Base-by-base conservation (phyloP, 2,888 invertebrate species). In the Muschampia plurimacula region DNA sequence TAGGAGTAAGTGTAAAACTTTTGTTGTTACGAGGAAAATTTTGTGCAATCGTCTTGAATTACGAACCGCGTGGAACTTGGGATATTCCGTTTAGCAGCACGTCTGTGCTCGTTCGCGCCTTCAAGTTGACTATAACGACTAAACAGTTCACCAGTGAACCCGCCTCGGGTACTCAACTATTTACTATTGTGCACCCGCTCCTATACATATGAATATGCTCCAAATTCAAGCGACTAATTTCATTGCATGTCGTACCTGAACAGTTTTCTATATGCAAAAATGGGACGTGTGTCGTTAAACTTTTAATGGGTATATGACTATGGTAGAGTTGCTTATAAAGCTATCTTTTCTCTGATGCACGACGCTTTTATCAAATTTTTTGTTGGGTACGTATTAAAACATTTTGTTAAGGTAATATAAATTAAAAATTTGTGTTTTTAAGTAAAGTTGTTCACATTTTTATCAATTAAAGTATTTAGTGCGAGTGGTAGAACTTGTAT, bases 61-160 rank as follows among this genome's bases (percentile, higher is more conserved):
- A 77, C 81, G 80, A 80, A 80, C 82, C 89, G 88, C 89, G 89
- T 88, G 89, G 76, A 80, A 77, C 75, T 77, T 76, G 78, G 82
- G 74, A 78, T 80, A 82, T 75, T 77, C 79, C 80, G 80, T 76
- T 77, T 80, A 79, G 79, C 76, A 77, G 81, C 86, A 86, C 91
- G 91, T 89, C 89, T 86, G 85, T 76, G 74, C 87, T 75, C 85
- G 76, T 78, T 80, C 88, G 87, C 86, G 88, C 79, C 84, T 84
- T 85, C 82, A 82, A 82, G 81, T 86, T 88, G 90, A 92, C 90
- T 92, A 90, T 89, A 79, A 46, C 62, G 52, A 52, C 52, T 52
- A 22, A 79, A 79, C 77, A 77, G 71, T 44, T 77, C 78, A 79
- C 77, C 77, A 80, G 78, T 80, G 65, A 66, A 66, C 71, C 65